Conservation (phyloP, 2,113 vertebrate species). For the Bungarus multicinctus region DNA sequence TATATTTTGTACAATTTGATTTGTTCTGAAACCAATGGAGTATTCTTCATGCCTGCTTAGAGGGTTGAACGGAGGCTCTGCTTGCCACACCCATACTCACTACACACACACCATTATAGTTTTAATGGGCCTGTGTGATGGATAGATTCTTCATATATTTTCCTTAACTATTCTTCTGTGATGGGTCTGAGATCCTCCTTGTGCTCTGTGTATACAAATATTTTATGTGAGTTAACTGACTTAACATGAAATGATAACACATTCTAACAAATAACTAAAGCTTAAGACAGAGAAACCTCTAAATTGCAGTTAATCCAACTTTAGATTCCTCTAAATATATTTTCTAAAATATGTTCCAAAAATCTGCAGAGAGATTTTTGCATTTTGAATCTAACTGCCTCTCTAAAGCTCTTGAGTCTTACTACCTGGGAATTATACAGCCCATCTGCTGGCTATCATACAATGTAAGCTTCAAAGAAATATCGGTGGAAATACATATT, state of each 20-base stretch:
- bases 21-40: background rate
- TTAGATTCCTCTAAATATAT: background rate
- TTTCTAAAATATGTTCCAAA: background rate
- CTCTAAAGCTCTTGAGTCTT: background rate
- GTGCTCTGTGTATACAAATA: background rate
- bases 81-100: background rate
- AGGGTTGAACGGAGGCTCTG: background rate
- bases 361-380: background rate
- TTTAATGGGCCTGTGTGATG: background rate
- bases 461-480: background rate
- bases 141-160: background rate
- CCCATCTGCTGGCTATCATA: background rate
- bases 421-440: background rate
- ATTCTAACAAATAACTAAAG: background rate
- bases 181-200: background rate
- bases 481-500: background rate
- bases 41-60: background rate
- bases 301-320: background rate
- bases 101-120: background rate
- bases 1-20: background rate
- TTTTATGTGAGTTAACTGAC: background rate
- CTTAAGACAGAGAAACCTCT: background rate
- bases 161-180: background rate
- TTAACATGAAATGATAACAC: background rate
- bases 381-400: background rate